Evolutionary conservation across 2,888 invertebrate genomes (phyloP).

Genomic region (Drosophila paranaensis): DNA sequence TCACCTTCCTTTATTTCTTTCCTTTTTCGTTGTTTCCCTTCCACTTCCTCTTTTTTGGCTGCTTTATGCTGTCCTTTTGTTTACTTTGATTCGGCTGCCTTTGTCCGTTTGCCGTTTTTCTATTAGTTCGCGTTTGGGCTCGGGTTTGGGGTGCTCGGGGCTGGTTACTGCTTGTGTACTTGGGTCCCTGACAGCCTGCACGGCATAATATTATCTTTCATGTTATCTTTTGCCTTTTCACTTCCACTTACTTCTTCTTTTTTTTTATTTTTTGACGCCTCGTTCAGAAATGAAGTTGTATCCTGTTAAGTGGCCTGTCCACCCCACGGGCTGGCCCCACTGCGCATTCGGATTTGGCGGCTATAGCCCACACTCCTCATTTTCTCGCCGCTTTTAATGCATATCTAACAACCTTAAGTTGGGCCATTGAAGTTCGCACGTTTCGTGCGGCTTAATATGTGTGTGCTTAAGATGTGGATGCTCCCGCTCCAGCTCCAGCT

Average conservation of each 20-base stretch:
- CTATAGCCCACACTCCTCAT: conserved; percentile 30
- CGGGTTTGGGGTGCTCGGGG: background rate
- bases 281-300: conserved; percentile 73
- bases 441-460: conserved; percentile 61
- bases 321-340: background rate
- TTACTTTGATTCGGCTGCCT: conserved; percentile 51
- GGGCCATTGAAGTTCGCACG: conserved; percentile 67
- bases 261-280: conserved; percentile 49
- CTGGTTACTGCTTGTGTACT: conserved; percentile 16
- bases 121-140: conserved; percentile 46
- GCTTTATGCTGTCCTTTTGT: conserved; percentile 39
- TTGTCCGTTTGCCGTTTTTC: conserved; percentile 51
- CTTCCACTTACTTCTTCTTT: conserved; percentile 21
- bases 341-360: background rate
- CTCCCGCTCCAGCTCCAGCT: background rate
- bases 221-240: conserved; percentile 74
- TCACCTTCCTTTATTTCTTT: background rate
- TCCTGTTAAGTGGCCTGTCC: conserved; percentile 67
- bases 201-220: conserved; percentile 77
- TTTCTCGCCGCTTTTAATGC: conserved; percentile 69
- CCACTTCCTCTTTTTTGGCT: conserved; percentile 25
- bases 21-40: conserved; percentile 1
- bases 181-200: conserved; percentile 26
- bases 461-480: conserved; percentile 47
- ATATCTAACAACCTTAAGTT: conserved; percentile 71